Base-by-base conservation (phyloP, 1,140 invertebrate species). In the Tetragnatha versicolor region DNA sequence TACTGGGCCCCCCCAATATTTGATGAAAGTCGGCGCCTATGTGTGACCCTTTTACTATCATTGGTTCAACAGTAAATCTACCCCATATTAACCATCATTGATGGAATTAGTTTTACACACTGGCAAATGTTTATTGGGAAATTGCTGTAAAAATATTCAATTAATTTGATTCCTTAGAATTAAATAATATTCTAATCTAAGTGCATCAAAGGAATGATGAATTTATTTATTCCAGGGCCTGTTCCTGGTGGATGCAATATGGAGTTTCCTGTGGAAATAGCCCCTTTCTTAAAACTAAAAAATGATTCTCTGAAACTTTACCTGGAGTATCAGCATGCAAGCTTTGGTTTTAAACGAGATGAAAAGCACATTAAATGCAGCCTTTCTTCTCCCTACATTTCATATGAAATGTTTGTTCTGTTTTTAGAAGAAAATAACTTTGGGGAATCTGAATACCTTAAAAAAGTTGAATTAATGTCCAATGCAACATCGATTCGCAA, bases 251-350 rank as follows among this genome's bases (percentile, higher is more conserved):
- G 39, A 22, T 75, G 70, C 29, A 75, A 75, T 63, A 75, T 75
- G 70, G 70, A 75, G 51, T 75, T 75, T 29, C 42, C 55, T 25
- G 63, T 58, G 35, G 70, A 75, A 75, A 63, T 63, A 47, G 70
- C 70, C 20, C 70, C 70, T 14, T 75, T 61, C 49, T 61, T 75
- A 49, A 61, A 45, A 63, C 35, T 75, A 37, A 61, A 35, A 29
- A 49, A 22, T 61, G 27, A 75, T 39, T 20, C 55, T 6, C 14
- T 31, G 14, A 45, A 55, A 61, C 6, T 25, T 37, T 61, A 61
- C 49, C 35, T 75, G 27, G 70, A 75, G 37, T 75, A 63, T 63
- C 70, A 75, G 27, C 70, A 75, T 75, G 70, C 70, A 9, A 61
- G 53, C 51, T 60, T 75, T 45, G 70, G 70, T 33, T 61, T 20